Evolutionary conservation across 2,888 invertebrate species (phyloP).

Genomic region (Muschampia plurimacula): DNA sequence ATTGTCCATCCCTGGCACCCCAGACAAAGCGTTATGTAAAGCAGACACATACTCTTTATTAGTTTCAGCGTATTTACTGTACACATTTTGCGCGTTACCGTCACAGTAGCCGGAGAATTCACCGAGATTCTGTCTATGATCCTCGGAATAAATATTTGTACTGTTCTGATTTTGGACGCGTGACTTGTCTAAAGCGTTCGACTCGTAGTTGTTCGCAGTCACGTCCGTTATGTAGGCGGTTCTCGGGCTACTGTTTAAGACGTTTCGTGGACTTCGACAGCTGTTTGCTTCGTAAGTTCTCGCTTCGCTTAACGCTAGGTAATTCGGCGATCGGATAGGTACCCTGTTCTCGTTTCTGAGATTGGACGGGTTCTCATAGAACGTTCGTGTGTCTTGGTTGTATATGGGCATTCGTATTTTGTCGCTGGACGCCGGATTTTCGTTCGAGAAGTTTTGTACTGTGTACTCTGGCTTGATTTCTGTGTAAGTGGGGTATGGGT

Average conservation of each 20-base stretch:
- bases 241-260: constrained; percentile 69
- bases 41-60: constrained; percentile 69
- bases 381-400: constrained; percentile 64
- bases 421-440: constrained; percentile 49
- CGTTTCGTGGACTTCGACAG: constrained; percentile 72
- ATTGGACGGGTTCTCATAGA: constrained; percentile 73
- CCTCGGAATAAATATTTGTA: constrained; percentile 62
- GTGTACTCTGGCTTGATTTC: constrained; percentile 74
- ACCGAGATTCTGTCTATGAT: constrained; percentile 58
- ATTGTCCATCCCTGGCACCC: constrained; percentile 67
- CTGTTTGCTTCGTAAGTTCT: constrained; percentile 66
- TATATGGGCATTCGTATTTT: constrained; percentile 63
- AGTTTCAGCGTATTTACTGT: constrained; percentile 59
- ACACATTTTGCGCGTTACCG: constrained; percentile 51
- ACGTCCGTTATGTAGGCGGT: constrained; percentile 64
- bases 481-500: constrained; percentile 74
- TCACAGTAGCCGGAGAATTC: constrained; percentile 69
- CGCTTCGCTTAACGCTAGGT: constrained; percentile 59
- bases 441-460: constrained; percentile 58
- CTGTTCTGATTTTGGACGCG: constrained; percentile 57
- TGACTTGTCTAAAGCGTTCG: constrained; percentile 52
- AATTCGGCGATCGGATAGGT: constrained; percentile 67
- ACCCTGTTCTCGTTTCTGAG: constrained; percentile 61
- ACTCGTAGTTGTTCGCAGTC: constrained; percentile 63
- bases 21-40: constrained; percentile 63